Percentiles rank a stretch among this genome's conserved stretches.
These are phyloP conservation scores for Drosophila monieri DNA, from an alignment of 2,888 invertebrate species.

Conservation along the genomic window DNA sequence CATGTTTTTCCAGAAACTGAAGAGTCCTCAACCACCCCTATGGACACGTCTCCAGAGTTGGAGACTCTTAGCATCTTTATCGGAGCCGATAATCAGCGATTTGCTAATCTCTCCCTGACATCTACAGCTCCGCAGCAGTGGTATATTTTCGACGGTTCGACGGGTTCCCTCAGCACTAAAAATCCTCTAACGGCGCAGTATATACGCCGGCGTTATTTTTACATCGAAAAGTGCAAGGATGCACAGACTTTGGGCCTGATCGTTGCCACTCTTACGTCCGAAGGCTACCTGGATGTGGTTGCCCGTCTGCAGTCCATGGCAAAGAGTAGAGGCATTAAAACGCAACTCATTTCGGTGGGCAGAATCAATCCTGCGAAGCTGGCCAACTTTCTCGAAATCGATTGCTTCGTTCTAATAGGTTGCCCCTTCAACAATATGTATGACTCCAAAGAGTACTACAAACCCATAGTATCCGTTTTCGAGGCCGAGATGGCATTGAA, in stretches of 20 bases:
- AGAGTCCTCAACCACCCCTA: conserved; percentile 60
- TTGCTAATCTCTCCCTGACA: conserved; percentile 87
- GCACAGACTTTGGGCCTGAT: conserved; percentile 94
- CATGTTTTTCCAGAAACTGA: conserved; percentile 63
- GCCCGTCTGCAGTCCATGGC: conserved; percentile 90
- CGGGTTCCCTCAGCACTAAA: conserved; percentile 81
- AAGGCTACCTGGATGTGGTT: conserved; percentile 90
- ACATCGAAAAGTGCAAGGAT: conserved; percentile 96
- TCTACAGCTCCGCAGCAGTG: conserved; percentile 85
- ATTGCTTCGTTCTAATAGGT: conserved; percentile 95
- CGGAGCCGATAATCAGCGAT: conserved; percentile 87
- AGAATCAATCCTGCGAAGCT: conserved; percentile 97
- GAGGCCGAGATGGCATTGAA: conserved; percentile 95
- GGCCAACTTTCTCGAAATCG: conserved; percentile 95
- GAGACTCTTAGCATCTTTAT: conserved; percentile 88
- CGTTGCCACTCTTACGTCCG: conserved; percentile 94
- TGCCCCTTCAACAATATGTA: conserved; percentile 95
- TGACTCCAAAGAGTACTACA: conserved; percentile 93
- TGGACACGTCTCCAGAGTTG: conserved; percentile 59
- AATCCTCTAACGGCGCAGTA: conserved; percentile 85
- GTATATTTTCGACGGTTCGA: conserved; percentile 85
- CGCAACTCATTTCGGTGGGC: conserved; percentile 96
- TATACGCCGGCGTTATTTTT: conserved; percentile 91
- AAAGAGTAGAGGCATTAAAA: conserved; percentile 91
- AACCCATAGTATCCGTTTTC: conserved; percentile 95